A percentile compares a stretch with the other conserved stretches of the same genome.
Evolutionary conservation across 2,113 vertebrate species (phyloP).

Genomic region (Procavia capensis): DNA sequence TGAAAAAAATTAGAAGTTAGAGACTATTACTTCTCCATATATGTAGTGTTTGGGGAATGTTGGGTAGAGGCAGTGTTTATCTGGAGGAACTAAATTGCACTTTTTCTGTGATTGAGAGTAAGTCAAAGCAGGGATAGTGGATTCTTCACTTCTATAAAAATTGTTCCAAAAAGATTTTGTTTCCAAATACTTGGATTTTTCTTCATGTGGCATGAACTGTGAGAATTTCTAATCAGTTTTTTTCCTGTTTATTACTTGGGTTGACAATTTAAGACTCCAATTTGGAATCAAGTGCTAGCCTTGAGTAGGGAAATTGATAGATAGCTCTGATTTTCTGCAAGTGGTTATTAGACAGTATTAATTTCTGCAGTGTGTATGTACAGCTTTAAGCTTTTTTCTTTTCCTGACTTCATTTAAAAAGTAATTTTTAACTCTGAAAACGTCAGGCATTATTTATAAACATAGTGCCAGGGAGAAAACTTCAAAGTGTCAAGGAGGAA

Average conservation of each 20-base stretch:
- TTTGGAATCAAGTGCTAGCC: neutral
- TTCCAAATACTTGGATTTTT: neutral
- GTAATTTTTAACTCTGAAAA: constrained; percentile 4
- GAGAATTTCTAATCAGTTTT: constrained; percentile 5
- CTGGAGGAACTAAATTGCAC: neutral
- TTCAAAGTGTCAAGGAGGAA: neutral
- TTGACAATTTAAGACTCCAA: neutral
- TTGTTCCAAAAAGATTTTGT: neutral
- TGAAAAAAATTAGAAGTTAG: neutral
- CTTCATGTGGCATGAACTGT: neutral
- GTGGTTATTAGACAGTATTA: neutral
- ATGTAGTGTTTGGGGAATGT: neutral
- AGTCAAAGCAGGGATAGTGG: neutral
- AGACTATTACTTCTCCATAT: neutral
- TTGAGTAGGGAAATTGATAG: neutral
- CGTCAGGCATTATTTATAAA: neutral
- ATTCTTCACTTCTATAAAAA: neutral
- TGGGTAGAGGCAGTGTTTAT: neutral
- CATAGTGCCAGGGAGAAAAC: neutral
- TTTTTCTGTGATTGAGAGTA: constrained; percentile 1
- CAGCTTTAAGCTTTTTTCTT: neutral
- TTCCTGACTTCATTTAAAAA: constrained; percentile 12
- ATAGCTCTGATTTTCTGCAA: neutral
- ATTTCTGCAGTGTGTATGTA: neutral
- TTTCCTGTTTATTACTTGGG: neutral